A percentile compares a stretch with the other conserved stretches of the same genome.
Evolutionary conservation across 2,113 vertebrate species (phyloP).

Genomic region (Piprites chloris): DNA sequence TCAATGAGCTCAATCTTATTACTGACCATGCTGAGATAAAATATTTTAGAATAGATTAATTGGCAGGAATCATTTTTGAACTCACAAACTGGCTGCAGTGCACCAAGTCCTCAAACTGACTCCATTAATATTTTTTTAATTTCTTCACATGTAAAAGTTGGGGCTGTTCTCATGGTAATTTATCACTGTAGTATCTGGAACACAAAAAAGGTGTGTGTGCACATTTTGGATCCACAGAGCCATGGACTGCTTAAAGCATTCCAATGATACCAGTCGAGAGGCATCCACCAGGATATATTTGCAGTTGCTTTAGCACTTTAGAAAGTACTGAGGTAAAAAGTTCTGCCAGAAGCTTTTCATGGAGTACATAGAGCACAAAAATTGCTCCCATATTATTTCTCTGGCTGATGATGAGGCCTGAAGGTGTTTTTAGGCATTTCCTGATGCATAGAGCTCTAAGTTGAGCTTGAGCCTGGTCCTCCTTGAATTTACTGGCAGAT

Average conservation of each 20-base stretch:
- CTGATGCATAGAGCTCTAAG: not conserved
- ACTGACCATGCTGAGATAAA: not conserved
- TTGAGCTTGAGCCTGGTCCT: not conserved
- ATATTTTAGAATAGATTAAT: not conserved
- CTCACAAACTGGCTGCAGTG: not conserved
- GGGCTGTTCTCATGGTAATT: not conserved
- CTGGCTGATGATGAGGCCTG: not conserved
- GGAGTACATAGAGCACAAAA: not conserved
- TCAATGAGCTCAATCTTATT: not conserved
- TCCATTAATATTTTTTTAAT: not conserved
- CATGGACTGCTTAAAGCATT: not conserved
- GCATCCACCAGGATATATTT: not conserved
- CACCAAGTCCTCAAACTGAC: not conserved
- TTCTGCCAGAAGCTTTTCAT: not conserved
- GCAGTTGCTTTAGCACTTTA: not conserved
- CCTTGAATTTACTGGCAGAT: not conserved
- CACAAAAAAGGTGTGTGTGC: rapidly evolving
- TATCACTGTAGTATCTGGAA: not conserved
- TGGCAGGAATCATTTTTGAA: not conserved
- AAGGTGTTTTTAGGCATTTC: not conserved
- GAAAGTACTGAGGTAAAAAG: not conserved
- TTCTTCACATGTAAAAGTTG: not conserved
- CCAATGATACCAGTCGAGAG: not conserved
- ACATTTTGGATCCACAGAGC: not conserved
- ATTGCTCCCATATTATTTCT: rapidly evolving